Base-by-base conservation (phyloP, 2,797 vertebrate species). In the Sphaeramia orbicularis region DNA sequence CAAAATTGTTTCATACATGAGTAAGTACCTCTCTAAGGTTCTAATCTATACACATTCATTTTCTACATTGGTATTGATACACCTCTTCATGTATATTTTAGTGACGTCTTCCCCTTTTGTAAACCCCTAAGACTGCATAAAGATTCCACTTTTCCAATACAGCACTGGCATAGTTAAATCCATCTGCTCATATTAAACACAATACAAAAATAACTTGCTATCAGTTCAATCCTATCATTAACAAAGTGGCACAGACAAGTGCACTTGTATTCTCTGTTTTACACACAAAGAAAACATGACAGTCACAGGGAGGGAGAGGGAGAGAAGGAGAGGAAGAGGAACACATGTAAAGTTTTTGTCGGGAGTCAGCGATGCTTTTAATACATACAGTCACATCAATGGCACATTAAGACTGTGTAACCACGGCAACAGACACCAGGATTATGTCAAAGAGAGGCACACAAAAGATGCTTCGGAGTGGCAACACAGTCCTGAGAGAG, bases 351-450 rank as follows among this genome's bases (percentile, higher is more conserved):
- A 79, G 74, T 78, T 90, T 54, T 72, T 35, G 65, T 71, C 30
- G 41, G 74, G 63, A 81, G 85, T 79, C 82, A 62, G 74, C 37
- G 41, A 70, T 70, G 81, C 76, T 87, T 77, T 86, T 82, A 86
- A 89, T 74, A 78, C 59, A 53, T 74, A 83, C 69, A 79, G 82
- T 87, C 78, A 88, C 87, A 89, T 86, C 86, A 84, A 65, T 75
- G 81, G 86, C 78, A 82, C 86, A 89, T 90, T 92, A 90, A 86
- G 80, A 81, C 63, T 36, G 70, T 21, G 89, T 93, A 86, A 88
- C 91, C 92, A 93, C 71, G 81, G 89, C 89, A 92, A 91, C 89
- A 83, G 85, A 86, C 81, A 76, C 61, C 47, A 1, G 81, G 81
- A 83, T 82, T 81, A 81, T 83, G 83, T 85, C 71, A 83, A 85